A percentile compares a stretch with the other conserved stretches of the same genome.
Evolutionary conservation across 2,797 vertebrate species (phyloP).

Genomic region (Pseudochaenichthys georgianus): DNA sequence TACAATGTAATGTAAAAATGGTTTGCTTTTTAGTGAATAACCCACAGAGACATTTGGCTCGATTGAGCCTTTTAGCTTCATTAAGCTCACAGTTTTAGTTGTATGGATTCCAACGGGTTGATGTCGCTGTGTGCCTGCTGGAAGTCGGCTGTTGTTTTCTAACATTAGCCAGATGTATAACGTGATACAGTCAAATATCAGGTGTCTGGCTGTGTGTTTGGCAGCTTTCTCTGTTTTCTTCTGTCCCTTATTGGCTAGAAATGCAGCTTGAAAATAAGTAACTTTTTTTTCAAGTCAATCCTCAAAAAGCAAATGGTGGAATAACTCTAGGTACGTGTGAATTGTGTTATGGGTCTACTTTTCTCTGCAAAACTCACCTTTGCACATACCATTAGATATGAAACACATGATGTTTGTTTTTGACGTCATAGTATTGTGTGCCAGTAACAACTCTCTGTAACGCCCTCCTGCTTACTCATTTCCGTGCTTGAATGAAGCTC

Average conservation of each 20-base stretch:
- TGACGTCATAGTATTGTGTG: conserved; percentile 10
- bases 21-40: not conserved
- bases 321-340: not conserved
- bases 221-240: not conserved
- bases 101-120: conserved; percentile 13
- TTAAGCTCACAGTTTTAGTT: conserved; percentile 28
- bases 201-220: conserved; percentile 6
- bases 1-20: not conserved
- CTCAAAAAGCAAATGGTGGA: not conserved
- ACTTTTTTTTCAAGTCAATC: conserved; percentile 2
- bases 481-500: conserved; percentile 19
- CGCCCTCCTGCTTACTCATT: conserved; percentile 13
- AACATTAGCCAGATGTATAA: conserved; percentile 14
- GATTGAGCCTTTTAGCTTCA: conserved; percentile 5
- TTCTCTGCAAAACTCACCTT: not conserved
- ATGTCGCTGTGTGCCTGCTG: not conserved
- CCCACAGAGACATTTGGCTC: not conserved
- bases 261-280: conserved; percentile 2
- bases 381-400: conserved; percentile 7
- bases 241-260: not conserved
- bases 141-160: conserved; percentile 21
- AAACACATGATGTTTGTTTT: conserved; percentile 20
- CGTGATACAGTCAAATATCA: not conserved
- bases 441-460: conserved; percentile 40
- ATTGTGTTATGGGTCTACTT: not conserved